Base-by-base conservation (phyloP, 2,113 vertebrate genomes). In the Panthera leo region DNA sequence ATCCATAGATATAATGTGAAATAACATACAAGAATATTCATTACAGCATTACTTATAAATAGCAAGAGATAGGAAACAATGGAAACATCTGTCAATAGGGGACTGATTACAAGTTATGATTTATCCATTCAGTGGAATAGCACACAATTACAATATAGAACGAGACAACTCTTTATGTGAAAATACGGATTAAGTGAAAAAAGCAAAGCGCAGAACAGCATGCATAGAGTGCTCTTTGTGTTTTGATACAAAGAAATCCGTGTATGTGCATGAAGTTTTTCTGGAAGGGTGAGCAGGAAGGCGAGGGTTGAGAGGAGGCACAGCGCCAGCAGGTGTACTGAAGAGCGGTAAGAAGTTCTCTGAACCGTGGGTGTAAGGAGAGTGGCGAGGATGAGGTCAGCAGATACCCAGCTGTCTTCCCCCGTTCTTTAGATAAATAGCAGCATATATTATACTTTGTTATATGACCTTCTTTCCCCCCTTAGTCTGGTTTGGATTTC, bases 31-130 rank as follows among this genome's bases (percentile, higher is more conserved):
- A 42, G 83, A 92, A 71, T 95, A 82, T 55, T 71, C 58, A 67
- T 67, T 63, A 53, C n/a, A 85, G 55, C 70, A 89, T 96, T 73
- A 29, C 58, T 86, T 94, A 65, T 85, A 80, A 80, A 86, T 48
- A 95, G 70, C 65, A 97, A 91, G 85, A 89, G 29, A 67, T 48
- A 83, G 39, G n/a, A 85, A 80, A 87, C 39, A 78, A 36, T 92
- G 95, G 36, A 45, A 85, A 85, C 65, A 25, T 71, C 53, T 25
- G 36, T 68, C 48, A 86, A 0, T 65, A 70, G 92, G 48, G 36
- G 29, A 58, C 45, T 87, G 84, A 73, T 84, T 94, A 91, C 85
- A 93, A 95, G 91, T 96, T 95, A 84, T 58, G 61, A 42, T 55
- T 82, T 93, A 58, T 80, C 53, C 68, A 70, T 89, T 79, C 55